These are phyloP conservation scores for Mormyrus lacerda DNA, from an alignment of 2,113 vertebrate genomes.

Conservation along the genomic window DNA sequence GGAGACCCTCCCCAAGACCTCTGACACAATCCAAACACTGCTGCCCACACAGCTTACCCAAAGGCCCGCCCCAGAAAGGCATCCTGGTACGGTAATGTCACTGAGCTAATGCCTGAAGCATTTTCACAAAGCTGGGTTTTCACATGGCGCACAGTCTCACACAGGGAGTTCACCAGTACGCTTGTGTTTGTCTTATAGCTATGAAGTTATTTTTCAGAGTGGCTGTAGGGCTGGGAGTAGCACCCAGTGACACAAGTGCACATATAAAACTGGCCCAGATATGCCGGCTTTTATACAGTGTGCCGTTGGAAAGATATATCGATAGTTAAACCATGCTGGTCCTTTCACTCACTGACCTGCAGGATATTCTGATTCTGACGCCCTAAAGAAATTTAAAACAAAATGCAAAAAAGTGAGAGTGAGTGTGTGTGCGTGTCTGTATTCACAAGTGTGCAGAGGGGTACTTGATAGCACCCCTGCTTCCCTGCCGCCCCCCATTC, in stretches of 20 bases:
- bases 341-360: slow-evolving; percentile 14
- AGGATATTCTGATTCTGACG: slow-evolving; percentile 5
- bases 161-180: background rate
- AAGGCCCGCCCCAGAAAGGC: background rate
- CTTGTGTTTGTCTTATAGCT: background rate
- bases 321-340: slow-evolving; percentile 13
- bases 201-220: background rate
- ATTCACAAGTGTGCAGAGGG: background rate
- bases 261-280: background rate
- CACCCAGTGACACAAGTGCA: background rate
- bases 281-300: background rate
- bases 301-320: background rate
- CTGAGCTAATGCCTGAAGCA: background rate
- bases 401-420: background rate
- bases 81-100: background rate
- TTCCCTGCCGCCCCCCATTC: background rate
- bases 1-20: background rate
- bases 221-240: background rate
- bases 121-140: background rate
- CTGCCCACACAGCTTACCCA: background rate
- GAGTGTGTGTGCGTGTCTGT: background rate
- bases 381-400: background rate
- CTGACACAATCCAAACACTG: no score
- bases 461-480: background rate
- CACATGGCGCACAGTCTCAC: background rate